These are phyloP conservation scores for Holocentrus rufus DNA, from an alignment of 2,797 vertebrate species.

Conservation along the genomic window DNA sequence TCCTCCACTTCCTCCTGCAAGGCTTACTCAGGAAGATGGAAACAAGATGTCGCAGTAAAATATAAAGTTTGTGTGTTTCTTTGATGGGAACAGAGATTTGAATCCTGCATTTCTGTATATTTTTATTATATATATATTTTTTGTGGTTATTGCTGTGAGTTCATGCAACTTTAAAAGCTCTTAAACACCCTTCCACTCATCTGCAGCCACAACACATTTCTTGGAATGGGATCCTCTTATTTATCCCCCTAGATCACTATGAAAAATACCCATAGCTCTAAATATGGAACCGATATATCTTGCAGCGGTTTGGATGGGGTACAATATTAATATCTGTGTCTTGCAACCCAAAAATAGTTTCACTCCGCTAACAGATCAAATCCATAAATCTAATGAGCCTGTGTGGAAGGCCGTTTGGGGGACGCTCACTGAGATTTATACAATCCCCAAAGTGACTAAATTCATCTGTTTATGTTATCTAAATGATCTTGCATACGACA, in stretches of 20 bases:
- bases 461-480: conserved; percentile 3
- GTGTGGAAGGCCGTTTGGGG: conserved; percentile 4
- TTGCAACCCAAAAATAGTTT: conserved; percentile 57
- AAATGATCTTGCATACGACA: background rate
- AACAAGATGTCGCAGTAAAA: background rate
- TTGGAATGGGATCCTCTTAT: conserved; percentile 36
- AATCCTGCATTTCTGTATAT: too few species aligned
- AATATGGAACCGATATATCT: conserved; percentile 51
- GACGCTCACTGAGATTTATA: background rate
- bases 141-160: too few species aligned
- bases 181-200: background rate
- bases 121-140: too few species aligned
- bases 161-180: background rate
- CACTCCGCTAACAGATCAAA: conserved; percentile 29
- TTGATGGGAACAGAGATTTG: conserved; percentile 1
- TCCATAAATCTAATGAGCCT: conserved; percentile 54
- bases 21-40: background rate
- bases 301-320: conserved; percentile 37
- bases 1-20: background rate
- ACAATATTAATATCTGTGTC: conserved; percentile 54
- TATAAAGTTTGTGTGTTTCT: conserved; percentile 1
- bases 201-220: conserved; percentile 23
- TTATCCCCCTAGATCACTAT: conserved; percentile 28
- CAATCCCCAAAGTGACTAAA: background rate
- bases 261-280: conserved; percentile 44